Evolutionary conservation across 2,113 vertebrate species (phyloP).

Genomic region (Progne subis): DNA sequence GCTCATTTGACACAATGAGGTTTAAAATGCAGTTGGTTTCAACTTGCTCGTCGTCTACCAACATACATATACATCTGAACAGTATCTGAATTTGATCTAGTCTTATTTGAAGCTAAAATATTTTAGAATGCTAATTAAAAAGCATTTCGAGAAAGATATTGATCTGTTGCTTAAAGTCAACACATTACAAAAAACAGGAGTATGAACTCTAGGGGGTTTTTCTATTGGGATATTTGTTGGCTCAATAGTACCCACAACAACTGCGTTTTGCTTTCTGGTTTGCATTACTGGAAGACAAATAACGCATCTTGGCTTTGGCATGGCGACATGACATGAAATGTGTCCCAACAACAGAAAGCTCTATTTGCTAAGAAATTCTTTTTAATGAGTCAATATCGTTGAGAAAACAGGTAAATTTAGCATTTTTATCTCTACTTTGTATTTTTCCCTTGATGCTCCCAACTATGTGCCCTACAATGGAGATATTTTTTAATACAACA

Average conservation of each 20-base stretch:
- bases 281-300: background rate
- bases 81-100: background rate
- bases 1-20: background rate
- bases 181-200: background rate
- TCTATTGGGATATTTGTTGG: background rate
- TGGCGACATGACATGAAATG: background rate
- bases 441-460: background rate
- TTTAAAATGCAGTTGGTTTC: background rate
- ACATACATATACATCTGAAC: background rate
- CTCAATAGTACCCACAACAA: background rate
- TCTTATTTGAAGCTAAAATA: background rate
- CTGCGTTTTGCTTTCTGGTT: background rate
- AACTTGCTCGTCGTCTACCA: background rate
- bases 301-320: background rate
- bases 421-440: background rate
- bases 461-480: fast-evolving
- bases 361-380: background rate
- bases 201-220: background rate
- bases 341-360: background rate
- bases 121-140: background rate
- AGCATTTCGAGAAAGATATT: background rate
- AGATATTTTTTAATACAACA: background rate
- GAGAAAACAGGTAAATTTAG: background rate
- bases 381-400: background rate
- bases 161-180: background rate